These are phyloP conservation scores for Drosophila truncata DNA, from an alignment of 1,140 invertebrate species.

Conservation along the genomic window DNA sequence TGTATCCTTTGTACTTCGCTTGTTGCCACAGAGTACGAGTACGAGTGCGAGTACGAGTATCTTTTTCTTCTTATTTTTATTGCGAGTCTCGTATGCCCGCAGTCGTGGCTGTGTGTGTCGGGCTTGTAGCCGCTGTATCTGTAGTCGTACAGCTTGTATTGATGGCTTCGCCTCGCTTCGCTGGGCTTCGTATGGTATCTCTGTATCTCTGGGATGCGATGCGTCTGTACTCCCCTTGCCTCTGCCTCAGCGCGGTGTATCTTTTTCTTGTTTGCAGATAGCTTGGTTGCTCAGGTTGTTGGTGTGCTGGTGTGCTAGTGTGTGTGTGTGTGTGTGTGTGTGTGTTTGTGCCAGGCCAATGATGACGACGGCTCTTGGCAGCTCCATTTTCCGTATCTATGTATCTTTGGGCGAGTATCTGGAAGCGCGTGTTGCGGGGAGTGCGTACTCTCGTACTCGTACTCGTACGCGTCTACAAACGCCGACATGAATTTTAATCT, in stretches of 20 bases:
- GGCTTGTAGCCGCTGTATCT: constrained; percentile 44
- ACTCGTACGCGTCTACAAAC: constrained; percentile 36
- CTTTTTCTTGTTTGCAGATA: constrained; percentile 47
- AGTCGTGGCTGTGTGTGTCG: constrained; percentile 26
- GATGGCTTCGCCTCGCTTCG: constrained; percentile 54
- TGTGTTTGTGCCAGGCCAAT: constrained; percentile 68
- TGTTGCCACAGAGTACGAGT: constrained; percentile 59
- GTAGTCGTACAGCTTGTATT: constrained; percentile 52
- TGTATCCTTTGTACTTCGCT: constrained; percentile 82
- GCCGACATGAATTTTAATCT: constrained; percentile 85
- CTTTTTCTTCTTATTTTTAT: constrained; percentile 18
- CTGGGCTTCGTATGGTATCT: constrained; percentile 44
- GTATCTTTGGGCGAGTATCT: constrained; percentile 38
- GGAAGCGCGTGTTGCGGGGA: constrained; percentile 54
- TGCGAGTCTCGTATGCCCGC: neutral
- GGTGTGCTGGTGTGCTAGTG: neutral
- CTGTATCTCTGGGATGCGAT: constrained; percentile 28
- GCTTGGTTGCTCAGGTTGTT: constrained; percentile 27
- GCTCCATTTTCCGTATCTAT: constrained; percentile 58
- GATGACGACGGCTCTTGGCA: constrained; percentile 63
- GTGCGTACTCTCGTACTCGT: constrained; percentile 46
- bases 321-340: constrained; percentile 28
- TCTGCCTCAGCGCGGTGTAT: constrained; percentile 25
- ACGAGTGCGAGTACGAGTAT: constrained; percentile 18
- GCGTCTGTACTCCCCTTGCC: constrained; percentile 3